Evolutionary conservation across 2,888 invertebrate species (phyloP).

Genomic region (Gastracanthus pulcherrimus): DNA sequence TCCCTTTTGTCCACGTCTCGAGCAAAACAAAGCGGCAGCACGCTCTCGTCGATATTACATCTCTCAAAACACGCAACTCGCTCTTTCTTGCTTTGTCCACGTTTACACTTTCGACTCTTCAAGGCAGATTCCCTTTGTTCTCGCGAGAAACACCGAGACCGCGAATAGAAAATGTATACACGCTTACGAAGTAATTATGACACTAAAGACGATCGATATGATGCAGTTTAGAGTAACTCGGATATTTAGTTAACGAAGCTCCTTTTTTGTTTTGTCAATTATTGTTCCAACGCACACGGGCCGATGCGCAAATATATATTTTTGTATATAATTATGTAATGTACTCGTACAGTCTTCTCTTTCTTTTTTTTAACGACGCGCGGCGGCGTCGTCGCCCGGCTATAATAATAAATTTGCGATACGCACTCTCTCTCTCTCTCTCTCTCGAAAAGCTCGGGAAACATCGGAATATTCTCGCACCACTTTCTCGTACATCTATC

Average conservation of each 20-base stretch:
- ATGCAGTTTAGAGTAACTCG: conserved; percentile 46
- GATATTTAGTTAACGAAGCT: conserved; percentile 51
- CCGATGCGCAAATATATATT: conserved; percentile 36
- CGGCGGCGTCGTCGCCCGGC: background rate
- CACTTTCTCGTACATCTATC: conserved; percentile 22
- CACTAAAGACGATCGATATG: conserved; percentile 53
- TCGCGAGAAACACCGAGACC: conserved; percentile 21
- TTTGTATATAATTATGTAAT: conserved; percentile 36
- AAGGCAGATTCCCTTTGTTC: conserved; percentile 20
- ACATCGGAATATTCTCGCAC: conserved; percentile 11
- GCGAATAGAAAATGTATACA: conserved; percentile 37
- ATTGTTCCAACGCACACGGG: conserved; percentile 46
- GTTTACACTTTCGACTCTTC: background rate
- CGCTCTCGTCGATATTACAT: background rate
- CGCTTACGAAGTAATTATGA: conserved; percentile 39
- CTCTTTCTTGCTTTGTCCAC: conserved; percentile 2
- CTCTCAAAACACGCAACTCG: conserved; percentile 7
- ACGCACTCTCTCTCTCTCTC: no score
- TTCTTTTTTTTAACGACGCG: conserved; percentile 41
- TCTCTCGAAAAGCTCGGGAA: conserved; percentile 39
- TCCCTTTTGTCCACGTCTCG: background rate
- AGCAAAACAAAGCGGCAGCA: conserved; percentile 13
- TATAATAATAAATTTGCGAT: conserved; percentile 14
- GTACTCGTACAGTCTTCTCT: conserved; percentile 55
- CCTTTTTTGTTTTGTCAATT: conserved; percentile 53